These are phyloP conservation scores for Mola mola DNA, from an alignment of 2,113 vertebrate genomes.

Conservation along the genomic window DNA sequence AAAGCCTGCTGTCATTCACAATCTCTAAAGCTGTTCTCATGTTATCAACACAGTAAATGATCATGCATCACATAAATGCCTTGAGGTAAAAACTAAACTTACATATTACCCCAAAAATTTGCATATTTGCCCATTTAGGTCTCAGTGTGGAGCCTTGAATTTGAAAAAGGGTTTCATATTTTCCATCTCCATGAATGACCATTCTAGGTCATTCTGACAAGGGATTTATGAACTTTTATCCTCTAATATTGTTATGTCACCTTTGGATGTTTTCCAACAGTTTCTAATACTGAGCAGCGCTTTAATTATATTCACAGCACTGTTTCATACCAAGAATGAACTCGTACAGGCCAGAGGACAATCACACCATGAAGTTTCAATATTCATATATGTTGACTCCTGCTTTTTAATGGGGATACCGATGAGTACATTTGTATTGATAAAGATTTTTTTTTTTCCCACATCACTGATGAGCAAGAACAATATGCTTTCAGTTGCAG, in stretches of 20 bases:
- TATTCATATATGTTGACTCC: too few relatives aligned
- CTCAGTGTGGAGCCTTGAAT: too few relatives aligned
- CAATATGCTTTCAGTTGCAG: conserved; percentile 1
- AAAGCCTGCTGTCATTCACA: too few relatives aligned
- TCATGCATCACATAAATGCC: too few relatives aligned
- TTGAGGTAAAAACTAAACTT: too few relatives aligned
- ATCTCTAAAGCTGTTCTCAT: too few relatives aligned
- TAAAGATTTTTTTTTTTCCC: conserved; percentile 1
- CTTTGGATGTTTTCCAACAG: conserved; percentile 35
- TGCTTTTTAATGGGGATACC: conserved; percentile 4
- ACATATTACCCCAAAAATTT: too few relatives aligned
- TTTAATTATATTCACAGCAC: conserved; percentile 3
- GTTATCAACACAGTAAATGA: too few relatives aligned
- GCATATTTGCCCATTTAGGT: too few relatives aligned
- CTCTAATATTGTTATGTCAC: conserved; percentile 51
- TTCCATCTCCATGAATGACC: conserved; percentile 20
- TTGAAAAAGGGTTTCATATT: conserved; percentile 35
- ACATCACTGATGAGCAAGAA: conserved; percentile 9
- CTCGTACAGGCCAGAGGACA: not conserved
- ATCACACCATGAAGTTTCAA: conserved; percentile 8
- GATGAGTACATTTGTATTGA: not conserved
- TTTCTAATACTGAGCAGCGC: conserved; percentile 33
- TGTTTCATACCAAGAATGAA: too few relatives aligned
- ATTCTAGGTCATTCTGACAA: conserved; percentile 34
- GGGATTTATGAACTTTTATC: conserved; percentile 34